Evolutionary conservation across 2,888 invertebrate genomes (phyloP), one percentile per base, ranked within the genome.

Genomic region (Troides oblongomaculatus): DNA sequence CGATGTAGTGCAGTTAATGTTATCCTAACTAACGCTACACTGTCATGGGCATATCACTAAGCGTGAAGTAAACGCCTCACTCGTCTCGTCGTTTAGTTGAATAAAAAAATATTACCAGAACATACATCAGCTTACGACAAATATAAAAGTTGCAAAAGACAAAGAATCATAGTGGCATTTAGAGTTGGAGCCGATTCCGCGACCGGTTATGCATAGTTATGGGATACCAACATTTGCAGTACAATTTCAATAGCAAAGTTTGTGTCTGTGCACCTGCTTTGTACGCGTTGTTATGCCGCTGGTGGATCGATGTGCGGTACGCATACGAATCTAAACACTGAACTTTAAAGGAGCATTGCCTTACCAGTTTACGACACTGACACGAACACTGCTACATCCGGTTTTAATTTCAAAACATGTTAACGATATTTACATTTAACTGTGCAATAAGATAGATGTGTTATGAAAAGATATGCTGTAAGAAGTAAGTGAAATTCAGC

Each of bases 231-330:
- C 66, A 66, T 63, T 62, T 62, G 66, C 62, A 63, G 53, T 59
- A 59, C 18, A 62, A 53, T 66, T 70, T 66, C 56, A 59, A 70
- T 59, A 59, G 18, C 57, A 62, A 53, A 58, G 53, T 62, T 63
- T 63, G 64, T 70, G 70, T 74, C 77, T 82, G 81, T 75, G 83
- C 87, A 87, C 86, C 84, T 85, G 86, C 72, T 72, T 62, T 62
- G 79, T 80, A 84, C 86, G 87, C 84, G 81, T 74, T 76, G 79
- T 73, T 84, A 88, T 86, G 86, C 81, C 78, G 73, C 74, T 74
- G 71, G 78, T 73, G 73, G 72, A 78, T 72, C 70, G 72, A 71
- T 68, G 79, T 82, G 81, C 79, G 72, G 67, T 75, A 63, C 72
- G 84, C 82, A 86, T 84, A 84, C 79, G 79, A 76, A 83, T 79